These are phyloP conservation scores for Panagrolaimus sp. DNA, from an alignment of 1,140 invertebrate species.

Conservation along the genomic window DNA sequence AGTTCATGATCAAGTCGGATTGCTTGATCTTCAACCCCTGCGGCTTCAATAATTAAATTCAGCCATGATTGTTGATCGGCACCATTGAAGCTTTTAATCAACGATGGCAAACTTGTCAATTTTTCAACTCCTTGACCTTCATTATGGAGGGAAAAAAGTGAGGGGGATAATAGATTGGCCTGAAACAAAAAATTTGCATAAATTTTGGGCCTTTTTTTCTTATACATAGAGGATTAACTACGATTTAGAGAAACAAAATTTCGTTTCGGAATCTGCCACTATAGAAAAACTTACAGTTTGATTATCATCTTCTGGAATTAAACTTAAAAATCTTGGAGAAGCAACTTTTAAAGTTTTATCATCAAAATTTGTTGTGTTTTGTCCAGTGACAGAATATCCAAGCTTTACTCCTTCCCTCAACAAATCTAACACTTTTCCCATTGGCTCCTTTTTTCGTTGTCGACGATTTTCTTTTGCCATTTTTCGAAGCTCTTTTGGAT, in stretches of 20 bases:
- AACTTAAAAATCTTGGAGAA: constrained; percentile 11
- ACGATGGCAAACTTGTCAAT: constrained; percentile 35
- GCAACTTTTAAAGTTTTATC: constrained; percentile 11
- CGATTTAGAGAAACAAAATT: background rate
- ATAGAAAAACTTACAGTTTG: background rate
- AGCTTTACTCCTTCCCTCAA: constrained; percentile 10
- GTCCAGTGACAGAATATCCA: background rate
- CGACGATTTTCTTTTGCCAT: background rate
- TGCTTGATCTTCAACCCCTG: constrained; percentile 40
- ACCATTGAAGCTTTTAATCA: constrained; percentile 34
- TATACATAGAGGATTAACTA: background rate
- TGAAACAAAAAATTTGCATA: constrained; percentile 20
- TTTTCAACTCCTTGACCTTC: constrained; percentile 44
- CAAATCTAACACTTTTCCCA: background rate
- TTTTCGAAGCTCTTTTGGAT: background rate
- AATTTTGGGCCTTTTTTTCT: background rate
- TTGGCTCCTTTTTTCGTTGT: background rate
- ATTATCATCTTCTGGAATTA: constrained; percentile 11
- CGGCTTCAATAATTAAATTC: constrained; percentile 47
- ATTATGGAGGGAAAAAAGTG: constrained; percentile 41
- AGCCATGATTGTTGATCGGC: constrained; percentile 47
- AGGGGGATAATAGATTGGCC: constrained; percentile 41
- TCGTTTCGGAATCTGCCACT: background rate
- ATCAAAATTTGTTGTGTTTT: constrained; percentile 13
- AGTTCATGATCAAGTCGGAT: constrained; percentile 22